Evolutionary conservation across 2,113 vertebrate species (phyloP).

Genomic region (Dascyllus trimaculatus): DNA sequence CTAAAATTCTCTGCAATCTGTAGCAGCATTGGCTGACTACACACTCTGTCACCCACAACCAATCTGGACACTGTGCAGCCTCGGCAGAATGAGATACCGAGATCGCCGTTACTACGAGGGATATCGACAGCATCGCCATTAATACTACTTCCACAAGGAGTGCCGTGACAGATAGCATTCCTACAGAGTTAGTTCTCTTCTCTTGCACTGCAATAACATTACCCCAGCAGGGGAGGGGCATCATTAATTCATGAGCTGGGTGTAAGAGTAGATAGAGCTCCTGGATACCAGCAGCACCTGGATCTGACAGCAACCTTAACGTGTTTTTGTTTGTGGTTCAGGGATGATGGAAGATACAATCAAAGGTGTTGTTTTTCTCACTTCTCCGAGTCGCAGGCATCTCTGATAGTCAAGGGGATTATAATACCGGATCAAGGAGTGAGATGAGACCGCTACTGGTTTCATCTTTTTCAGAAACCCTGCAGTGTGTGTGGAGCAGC

Average conservation of each 20-base stretch:
- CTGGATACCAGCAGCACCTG: conserved; percentile 20
- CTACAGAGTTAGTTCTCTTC: conserved; percentile 9
- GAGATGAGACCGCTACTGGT: conserved; percentile 11
- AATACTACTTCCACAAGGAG: conserved; percentile 29
- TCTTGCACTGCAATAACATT: conserved; percentile 48
- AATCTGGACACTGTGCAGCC: conserved; percentile 54
- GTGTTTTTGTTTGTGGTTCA: background rate
- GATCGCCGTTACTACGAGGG: conserved; percentile 48
- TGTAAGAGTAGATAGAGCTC: conserved; percentile 24
- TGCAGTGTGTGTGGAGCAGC: conserved; percentile 7
- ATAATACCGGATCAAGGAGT: conserved; percentile 16
- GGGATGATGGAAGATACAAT: background rate
- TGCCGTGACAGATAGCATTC: conserved; percentile 33
- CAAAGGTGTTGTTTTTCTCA: conserved; percentile 14
- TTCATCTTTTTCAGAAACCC: conserved; percentile 4
- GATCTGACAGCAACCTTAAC: background rate
- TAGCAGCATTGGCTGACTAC: conserved; percentile 60
- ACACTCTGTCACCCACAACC: conserved; percentile 52
- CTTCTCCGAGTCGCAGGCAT: background rate
- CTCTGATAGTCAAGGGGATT: conserved; percentile 17
- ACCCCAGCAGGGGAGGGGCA: conserved; percentile 27
- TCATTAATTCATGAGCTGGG: conserved; percentile 67
- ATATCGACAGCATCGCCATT: conserved; percentile 29
- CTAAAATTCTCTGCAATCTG: conserved; percentile 55
- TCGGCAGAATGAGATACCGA: conserved; percentile 54